phyloP scores from a whole-genome alignment of 2,113 vertebrate species.

The Eonycteris spelaea region DNA sequence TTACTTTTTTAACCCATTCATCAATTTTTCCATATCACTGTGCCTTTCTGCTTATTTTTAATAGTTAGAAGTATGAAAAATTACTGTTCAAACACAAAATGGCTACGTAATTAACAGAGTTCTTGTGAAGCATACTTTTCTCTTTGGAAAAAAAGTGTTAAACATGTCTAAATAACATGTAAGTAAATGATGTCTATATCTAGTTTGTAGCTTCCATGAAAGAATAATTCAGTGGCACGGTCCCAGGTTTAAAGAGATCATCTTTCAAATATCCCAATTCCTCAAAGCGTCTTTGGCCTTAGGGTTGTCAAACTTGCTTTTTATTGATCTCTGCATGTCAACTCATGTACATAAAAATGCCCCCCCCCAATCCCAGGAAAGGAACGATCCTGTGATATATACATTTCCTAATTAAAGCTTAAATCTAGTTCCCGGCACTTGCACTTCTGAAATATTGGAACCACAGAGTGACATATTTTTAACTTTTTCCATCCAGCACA shows the following conservation, averaged over 20 bases:
- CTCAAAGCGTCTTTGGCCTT: constrained; percentile 50
- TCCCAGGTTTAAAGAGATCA: constrained; percentile 49
- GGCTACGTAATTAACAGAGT: neutral
- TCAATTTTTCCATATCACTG: neutral
- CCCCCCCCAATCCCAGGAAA: neutral
- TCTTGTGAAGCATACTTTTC: neutral
- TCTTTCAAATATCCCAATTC: constrained; percentile 60
- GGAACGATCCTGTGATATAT: constrained; percentile 51
- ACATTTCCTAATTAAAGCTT: constrained; percentile 67
- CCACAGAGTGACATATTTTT: constrained; percentile 69
- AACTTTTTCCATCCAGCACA: constrained; percentile 68
- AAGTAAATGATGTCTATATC: neutral
- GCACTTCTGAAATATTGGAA: constrained; percentile 62
- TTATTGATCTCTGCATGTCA: constrained; percentile 66
- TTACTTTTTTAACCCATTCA: neutral
- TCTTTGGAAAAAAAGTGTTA: constrained; percentile 19
- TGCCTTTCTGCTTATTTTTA: neutral
- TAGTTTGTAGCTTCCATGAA: neutral
- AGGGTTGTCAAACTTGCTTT: constrained; percentile 53
- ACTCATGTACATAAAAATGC: constrained; percentile 29
- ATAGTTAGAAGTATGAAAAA: neutral
- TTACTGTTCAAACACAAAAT: constrained; percentile 36
- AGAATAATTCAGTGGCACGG: constrained; percentile 19
- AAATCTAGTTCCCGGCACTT: constrained; percentile 67
- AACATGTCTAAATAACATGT: constrained; percentile 22